These are phyloP conservation scores for Eudyptes chrysolophus DNA, from an alignment of 2,113 vertebrate genomes.

Conservation along the genomic window DNA sequence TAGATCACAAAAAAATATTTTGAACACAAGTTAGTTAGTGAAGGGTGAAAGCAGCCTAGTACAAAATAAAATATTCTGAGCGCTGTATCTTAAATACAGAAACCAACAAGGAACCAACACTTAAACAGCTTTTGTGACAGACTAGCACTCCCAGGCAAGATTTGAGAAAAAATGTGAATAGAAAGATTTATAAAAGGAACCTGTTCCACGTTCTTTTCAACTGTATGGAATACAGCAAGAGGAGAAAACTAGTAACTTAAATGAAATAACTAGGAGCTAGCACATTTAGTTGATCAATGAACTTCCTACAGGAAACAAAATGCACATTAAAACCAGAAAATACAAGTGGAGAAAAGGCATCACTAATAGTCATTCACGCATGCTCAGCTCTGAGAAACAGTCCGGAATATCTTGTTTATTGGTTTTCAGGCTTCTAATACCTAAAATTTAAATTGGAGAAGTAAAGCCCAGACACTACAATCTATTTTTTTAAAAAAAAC, in stretches of 20 bases:
- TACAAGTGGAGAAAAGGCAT: background rate
- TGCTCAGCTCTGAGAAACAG: background rate
- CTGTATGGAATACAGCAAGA: background rate
- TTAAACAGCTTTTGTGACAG: background rate
- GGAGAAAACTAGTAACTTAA: background rate
- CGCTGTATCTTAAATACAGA: background rate
- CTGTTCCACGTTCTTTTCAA: background rate
- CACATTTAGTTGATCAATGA: background rate
- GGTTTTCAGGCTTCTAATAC: background rate
- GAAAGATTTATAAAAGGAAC: background rate
- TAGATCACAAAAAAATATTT: background rate
- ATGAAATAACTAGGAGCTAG: background rate
- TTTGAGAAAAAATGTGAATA: background rate
- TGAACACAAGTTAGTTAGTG: background rate
- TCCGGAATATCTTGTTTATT: background rate
- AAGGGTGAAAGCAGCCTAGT: background rate
- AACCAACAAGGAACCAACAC: background rate
- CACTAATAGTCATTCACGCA: background rate
- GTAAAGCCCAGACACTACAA: background rate
- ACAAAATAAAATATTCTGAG: background rate
- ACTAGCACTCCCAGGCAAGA: background rate
- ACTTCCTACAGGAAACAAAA: background rate
- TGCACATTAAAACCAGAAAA: background rate
- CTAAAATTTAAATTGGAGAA: background rate
- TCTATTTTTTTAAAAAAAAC: background rate